Evolutionary conservation across 2,888 invertebrate species (phyloP), one percentile per base, ranked within the genome.

Genomic region (Aphidius colemani): DNA sequence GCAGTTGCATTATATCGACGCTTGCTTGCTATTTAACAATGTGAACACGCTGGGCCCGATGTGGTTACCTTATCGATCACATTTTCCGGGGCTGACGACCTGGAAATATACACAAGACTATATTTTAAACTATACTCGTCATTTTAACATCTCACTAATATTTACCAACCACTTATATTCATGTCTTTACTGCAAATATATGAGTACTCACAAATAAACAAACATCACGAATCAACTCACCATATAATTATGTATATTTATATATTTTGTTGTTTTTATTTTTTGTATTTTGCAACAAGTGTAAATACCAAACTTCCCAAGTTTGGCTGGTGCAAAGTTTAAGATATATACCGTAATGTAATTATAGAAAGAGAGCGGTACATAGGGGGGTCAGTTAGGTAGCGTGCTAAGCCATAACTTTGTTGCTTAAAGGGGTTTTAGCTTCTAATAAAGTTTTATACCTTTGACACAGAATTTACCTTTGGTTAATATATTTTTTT

Each of bases 11-110:
- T 18, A 18, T 18, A 18, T 18, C 1, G 13, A 18, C 13, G 13
- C 30, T 30, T 3, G 30, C 30, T 11, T 18, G 39, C 11, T 40
- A 59, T 49, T 59, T 60, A 53, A 53, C 43, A 60, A 60, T 40
- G 49, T 60, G 51, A 60, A 53, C 51, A 59, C 61, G 55, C 61
- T 9, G 58, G 30, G 30, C 30, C 43, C 40, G 39, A 59, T 13
- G 60, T 45, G 53, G 57, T 50, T 50, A 60, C 63, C 59, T 53
- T 66, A 66, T 66, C 61, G 66, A 61, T 64, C 59, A 66, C 56
- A 58, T 61, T 66, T 66, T 61, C 51, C 57, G 51, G 45, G 61
- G 59, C 53, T 58, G 64, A 59, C 56, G 64, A 64, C 55, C 64
- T 59, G 57, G 55, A 60, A 60, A 60, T 30, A 2, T 5, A 30